A percentile compares a stretch with the other conserved stretches of the same genome.
phyloP scores from a whole-genome alignment of 2,113 vertebrate species.

The Arenaria interpres region DNA sequence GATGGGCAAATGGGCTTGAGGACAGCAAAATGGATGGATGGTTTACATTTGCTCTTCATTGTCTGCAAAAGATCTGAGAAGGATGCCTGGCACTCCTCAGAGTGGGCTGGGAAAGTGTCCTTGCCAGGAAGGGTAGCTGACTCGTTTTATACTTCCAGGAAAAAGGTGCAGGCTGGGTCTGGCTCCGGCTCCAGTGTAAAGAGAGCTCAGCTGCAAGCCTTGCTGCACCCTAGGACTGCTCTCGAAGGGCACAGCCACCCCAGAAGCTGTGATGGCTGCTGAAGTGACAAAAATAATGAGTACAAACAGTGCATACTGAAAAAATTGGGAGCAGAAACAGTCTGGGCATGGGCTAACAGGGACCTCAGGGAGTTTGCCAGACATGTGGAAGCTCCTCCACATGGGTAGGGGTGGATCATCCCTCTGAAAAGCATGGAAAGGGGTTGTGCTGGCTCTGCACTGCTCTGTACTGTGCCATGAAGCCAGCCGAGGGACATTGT shows the following conservation, averaged over 20 bases:
- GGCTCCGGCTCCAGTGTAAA: not conserved
- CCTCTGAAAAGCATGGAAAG: not conserved
- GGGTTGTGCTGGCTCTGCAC: rapidly evolving
- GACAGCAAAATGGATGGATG: not conserved
- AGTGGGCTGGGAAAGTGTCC: not conserved
- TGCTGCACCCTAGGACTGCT: not conserved
- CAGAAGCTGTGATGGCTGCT: not conserved
- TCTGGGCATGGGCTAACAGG: not conserved
- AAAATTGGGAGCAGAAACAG: not conserved
- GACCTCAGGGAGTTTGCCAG: not conserved
- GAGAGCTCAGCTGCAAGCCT: not conserved
- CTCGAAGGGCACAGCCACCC: not conserved
- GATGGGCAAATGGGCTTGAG: not conserved
- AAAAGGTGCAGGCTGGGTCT: not conserved
- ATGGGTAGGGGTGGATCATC: not conserved
- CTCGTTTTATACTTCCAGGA: not conserved
- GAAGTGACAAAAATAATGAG: not conserved
- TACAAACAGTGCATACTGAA: not conserved
- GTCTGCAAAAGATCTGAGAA: not conserved
- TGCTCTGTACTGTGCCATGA: not conserved
- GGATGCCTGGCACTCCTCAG: not conserved
- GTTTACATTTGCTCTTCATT: not conserved
- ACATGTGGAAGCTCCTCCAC: rapidly evolving
- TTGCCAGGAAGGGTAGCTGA: not conserved
- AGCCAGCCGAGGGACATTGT: not conserved